Evolutionary conservation across 2,797 vertebrate genomes (phyloP).

Genomic region (Enteromius anoplus): DNA sequence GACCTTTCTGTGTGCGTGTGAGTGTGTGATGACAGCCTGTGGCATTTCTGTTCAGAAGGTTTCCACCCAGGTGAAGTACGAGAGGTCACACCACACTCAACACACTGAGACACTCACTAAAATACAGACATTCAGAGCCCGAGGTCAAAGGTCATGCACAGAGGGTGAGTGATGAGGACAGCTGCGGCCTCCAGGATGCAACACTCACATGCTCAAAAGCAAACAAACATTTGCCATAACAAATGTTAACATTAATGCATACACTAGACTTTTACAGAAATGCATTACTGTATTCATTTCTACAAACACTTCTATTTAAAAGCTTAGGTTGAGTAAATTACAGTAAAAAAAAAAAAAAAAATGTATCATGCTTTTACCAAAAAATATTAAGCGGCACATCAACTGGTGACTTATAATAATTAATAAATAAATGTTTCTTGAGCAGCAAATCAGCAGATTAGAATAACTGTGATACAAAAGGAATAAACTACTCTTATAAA

Average conservation of each 20-base stretch:
- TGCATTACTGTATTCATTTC: neutral
- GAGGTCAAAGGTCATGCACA: slow-evolving; percentile 73
- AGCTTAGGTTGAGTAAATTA: neutral
- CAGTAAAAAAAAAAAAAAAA: neutral
- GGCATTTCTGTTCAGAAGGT: slow-evolving; percentile 68
- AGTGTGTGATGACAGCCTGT: slow-evolving; percentile 74
- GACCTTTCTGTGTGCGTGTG: slow-evolving; percentile 66
- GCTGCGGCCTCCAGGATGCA: slow-evolving; percentile 66
- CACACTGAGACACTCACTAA: slow-evolving; percentile 50
- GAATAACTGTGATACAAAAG: neutral
- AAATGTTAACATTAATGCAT: too few relatives aligned
- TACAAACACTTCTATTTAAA: neutral
- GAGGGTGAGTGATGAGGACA: slow-evolving; percentile 79
- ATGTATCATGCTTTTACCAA: neutral
- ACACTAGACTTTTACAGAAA: neutral
- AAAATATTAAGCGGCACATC: neutral
- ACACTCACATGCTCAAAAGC: slow-evolving; percentile 23
- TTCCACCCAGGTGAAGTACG: slow-evolving; percentile 81
- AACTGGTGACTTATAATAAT: neutral
- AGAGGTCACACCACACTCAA: slow-evolving; percentile 70
- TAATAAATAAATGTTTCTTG: neutral
- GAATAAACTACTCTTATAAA: too few relatives aligned
- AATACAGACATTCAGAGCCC: slow-evolving; percentile 69
- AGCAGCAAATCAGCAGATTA: neutral
- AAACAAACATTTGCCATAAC: slow-evolving; percentile 33